A percentile compares a stretch with the other conserved stretches of the same genome.
Evolutionary conservation across 2,113 vertebrate species (phyloP).

Genomic region (Poicephalus meyeri): DNA sequence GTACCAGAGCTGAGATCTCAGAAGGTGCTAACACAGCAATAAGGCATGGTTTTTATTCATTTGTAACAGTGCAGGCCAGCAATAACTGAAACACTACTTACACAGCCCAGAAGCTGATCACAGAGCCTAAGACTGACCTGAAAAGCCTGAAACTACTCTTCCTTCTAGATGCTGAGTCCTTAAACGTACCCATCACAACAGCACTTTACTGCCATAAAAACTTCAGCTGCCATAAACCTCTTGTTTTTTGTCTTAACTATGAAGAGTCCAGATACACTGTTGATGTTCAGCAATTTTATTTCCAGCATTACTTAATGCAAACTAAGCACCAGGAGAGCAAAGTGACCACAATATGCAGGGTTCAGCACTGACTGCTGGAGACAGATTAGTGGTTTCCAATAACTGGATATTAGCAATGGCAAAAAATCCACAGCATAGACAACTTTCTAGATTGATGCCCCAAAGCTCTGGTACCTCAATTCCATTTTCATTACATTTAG

Average conservation of each 20-base stretch:
- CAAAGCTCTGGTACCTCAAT: background rate
- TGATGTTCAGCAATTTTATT: background rate
- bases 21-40: background rate
- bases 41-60: accelerated
- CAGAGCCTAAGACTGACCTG: background rate
- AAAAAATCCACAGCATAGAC: background rate
- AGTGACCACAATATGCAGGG: background rate
- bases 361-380: background rate
- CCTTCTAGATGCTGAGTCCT: background rate
- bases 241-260: background rate
- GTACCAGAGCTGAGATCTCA: background rate
- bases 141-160: background rate
- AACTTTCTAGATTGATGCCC: background rate
- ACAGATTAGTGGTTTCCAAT: background rate
- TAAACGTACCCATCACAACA: background rate
- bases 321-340: background rate
- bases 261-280: background rate
- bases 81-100: background rate
- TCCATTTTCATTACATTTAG: constrained; percentile 7
- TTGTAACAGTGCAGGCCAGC: background rate
- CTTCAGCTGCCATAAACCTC: background rate
- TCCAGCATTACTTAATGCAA: background rate
- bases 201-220: background rate
- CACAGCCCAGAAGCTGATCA: background rate
- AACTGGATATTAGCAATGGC: background rate